Evolutionary conservation across 2,113 vertebrate species (phyloP), one percentile per base, ranked within the genome.

Genomic region (Ornithorhynchus anatinus): DNA sequence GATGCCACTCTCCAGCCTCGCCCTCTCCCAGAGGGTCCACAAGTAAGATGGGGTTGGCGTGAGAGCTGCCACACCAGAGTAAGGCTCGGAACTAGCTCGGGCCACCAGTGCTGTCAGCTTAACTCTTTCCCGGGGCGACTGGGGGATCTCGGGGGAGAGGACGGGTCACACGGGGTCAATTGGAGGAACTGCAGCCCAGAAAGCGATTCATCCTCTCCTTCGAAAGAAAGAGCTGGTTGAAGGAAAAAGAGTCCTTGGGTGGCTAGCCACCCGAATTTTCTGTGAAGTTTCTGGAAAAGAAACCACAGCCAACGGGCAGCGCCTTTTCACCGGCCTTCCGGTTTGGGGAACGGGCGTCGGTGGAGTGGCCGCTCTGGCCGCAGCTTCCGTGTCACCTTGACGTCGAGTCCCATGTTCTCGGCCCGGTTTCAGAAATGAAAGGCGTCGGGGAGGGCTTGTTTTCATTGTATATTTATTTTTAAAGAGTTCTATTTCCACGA

Each of bases 391-490:
- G 67, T 86, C 86, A 89, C 79, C 79, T 68, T 83, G 79, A 87
- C 85, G 79, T 91, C 90, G 76, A 90, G 72, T 80, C 61, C 59
- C 75, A 37, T 35, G 56, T 23, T 61, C 37, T 11, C 59, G 81
- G 72, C 73, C 35, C 59, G 58, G 68, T 83, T 77, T 72, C 1
- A n/a, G 59, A 86, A 68, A 71, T 84, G 48, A 79, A 82, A 58
- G 15, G 60, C 81, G 82, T 80, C 77, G 72, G 81, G 84, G 81
- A 60, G 81, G 87, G 60, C 59, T 63, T 78, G 29, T 71, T 85
- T 84, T 73, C 88, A 85, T 82, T 86, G 77, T 76, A 88, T 61
- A 90, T 90, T 89, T 87, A 85, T 89, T 91, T 85, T 45, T 73
- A 84, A 72, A 67, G 56, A 86, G 60, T 77, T 77, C 82, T 65